phyloP scores from a whole-genome alignment of 2,888 invertebrate species.

The Zaprionus obscuricornis region DNA sequence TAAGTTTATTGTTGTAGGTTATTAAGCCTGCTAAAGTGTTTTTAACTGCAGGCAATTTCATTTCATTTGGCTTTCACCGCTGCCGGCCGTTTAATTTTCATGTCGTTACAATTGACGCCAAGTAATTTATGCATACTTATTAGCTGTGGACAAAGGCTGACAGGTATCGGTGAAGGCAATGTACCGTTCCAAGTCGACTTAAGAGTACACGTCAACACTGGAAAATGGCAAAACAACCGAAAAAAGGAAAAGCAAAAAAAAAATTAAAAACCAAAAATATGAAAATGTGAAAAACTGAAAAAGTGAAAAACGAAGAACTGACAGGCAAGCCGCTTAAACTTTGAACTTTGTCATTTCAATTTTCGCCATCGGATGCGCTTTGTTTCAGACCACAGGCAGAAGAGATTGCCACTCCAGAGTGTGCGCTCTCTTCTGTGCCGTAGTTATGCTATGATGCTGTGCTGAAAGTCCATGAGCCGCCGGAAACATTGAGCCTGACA shows the following conservation, averaged over 20 bases:
- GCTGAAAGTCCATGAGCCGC: conserved; percentile 54
- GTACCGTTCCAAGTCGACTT: conserved; percentile 41
- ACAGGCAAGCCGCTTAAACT: conserved; percentile 82
- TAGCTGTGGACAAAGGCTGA: conserved; percentile 71
- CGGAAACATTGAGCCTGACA: conserved; percentile 80
- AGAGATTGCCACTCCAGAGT: conserved; percentile 3
- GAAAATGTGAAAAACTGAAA: conserved; percentile 21
- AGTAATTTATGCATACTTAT: conserved; percentile 68
- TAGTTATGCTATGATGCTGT: too few species aligned
- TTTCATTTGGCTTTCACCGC: conserved; percentile 55
- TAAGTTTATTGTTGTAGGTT: conserved; percentile 34
- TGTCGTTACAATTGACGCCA: conserved; percentile 45
- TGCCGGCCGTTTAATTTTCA: conserved; percentile 52
- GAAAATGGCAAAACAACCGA: background rate
- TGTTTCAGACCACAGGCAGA: conserved; percentile 65
- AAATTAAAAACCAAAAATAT: conserved; percentile 5
- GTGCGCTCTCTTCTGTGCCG: background rate
- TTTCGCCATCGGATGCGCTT: conserved; percentile 80
- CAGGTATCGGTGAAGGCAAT: conserved; percentile 45
- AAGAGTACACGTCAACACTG: conserved; percentile 23
- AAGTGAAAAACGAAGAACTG: conserved; percentile 59
- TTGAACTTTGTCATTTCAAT: conserved; percentile 83
- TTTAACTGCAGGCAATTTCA: conserved; percentile 80
- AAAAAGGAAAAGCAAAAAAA: background rate
- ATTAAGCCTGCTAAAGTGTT: conserved; percentile 68